Evolutionary conservation across 2,797 vertebrate genomes (phyloP).

Genomic region (Poliocrania exsul): DNA sequence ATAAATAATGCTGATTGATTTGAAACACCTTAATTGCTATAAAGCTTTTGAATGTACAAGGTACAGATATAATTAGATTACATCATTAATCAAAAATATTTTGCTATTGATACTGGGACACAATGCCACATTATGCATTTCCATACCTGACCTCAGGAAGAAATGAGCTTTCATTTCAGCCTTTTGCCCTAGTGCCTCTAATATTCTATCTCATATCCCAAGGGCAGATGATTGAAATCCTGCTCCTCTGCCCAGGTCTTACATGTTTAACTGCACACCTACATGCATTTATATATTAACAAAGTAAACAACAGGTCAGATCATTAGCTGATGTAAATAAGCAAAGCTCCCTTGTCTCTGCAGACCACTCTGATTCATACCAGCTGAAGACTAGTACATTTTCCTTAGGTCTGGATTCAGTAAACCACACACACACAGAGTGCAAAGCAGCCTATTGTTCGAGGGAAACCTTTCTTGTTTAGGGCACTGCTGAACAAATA

Average conservation of each 20-base stretch:
- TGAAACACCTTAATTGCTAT: background rate
- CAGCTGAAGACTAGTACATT: constrained; percentile 30
- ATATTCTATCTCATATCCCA: background rate
- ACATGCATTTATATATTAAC: background rate
- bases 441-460: constrained; percentile 59
- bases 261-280: background rate
- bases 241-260: background rate
- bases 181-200: background rate
- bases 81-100: background rate
- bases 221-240: background rate
- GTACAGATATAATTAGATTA: background rate
- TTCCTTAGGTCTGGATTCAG: constrained; percentile 49
- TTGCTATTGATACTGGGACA: background rate
- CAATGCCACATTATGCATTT: background rate
- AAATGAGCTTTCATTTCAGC: background rate
- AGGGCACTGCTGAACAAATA: constrained; percentile 61
- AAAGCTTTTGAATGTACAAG: background rate
- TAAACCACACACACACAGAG: constrained; percentile 52
- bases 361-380: constrained; percentile 40
- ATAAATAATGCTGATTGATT: background rate
- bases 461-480: constrained; percentile 55
- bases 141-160: background rate
- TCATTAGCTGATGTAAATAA: background rate
- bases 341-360: background rate
- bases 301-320: background rate